phyloP scores from a whole-genome alignment of 2,797 vertebrate genomes.

The Channa striata region DNA sequence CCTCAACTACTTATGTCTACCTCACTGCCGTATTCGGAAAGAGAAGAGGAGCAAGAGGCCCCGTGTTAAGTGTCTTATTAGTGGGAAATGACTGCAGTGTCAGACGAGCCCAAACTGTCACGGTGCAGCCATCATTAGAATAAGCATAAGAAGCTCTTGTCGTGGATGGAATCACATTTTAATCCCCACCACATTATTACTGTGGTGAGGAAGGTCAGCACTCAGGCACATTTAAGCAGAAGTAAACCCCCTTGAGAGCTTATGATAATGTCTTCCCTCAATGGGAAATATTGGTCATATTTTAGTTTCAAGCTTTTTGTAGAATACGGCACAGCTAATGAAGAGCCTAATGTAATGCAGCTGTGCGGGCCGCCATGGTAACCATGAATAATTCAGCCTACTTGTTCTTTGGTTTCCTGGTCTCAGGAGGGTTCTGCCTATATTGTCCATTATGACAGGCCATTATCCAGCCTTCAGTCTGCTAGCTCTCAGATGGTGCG shows the following conservation, averaged over 20 bases:
- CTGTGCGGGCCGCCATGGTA: slow-evolving; percentile 85
- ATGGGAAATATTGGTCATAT: slow-evolving; percentile 85
- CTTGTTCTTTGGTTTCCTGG: slow-evolving; percentile 89
- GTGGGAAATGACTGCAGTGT: slow-evolving; percentile 79
- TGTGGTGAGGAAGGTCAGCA: slow-evolving; percentile 84
- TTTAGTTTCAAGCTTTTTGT: slow-evolving; percentile 88
- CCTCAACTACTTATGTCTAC: slow-evolving; percentile 70
- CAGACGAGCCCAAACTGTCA: slow-evolving; percentile 74
- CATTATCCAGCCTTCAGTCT: slow-evolving; percentile 95
- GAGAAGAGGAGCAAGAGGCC: slow-evolving; percentile 70
- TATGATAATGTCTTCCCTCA: slow-evolving; percentile 87
- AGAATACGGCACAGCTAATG: slow-evolving; percentile 88
- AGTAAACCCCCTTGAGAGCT: slow-evolving; percentile 85
- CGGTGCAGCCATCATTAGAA: slow-evolving; percentile 82
- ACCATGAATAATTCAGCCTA: slow-evolving; percentile 96
- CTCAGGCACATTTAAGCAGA: slow-evolving; percentile 84
- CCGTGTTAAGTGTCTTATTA: slow-evolving; percentile 87
- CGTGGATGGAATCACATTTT: slow-evolving; percentile 82
- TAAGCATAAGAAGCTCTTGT: slow-evolving; percentile 82
- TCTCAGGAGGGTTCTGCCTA: slow-evolving; percentile 91
- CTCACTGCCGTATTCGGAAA: slow-evolving; percentile 67
- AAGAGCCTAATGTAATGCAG: slow-evolving; percentile 94
- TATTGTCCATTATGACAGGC: slow-evolving; percentile 97
- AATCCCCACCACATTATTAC: slow-evolving; percentile 83
- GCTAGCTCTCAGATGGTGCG: slow-evolving; percentile 92